These are phyloP conservation scores for Helicoverpa zea DNA, from an alignment of 1,140 invertebrate genomes.

Conservation along the genomic window DNA sequence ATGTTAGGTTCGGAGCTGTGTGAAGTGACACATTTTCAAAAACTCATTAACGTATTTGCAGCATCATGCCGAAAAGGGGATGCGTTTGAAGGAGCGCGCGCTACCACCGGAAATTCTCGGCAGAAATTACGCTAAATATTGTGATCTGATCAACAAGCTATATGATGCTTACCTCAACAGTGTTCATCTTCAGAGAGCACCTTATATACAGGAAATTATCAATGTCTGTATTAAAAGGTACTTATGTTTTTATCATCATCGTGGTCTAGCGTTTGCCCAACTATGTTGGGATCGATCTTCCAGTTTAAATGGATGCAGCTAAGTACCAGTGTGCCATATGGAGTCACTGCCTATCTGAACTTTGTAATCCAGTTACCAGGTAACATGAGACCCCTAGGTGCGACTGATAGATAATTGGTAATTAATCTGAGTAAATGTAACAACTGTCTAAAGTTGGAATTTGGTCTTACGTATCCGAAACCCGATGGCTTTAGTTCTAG, in stretches of 20 bases:
- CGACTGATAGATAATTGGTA: too few relatives aligned
- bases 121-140: slow-evolving; percentile 59
- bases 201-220: slow-evolving; percentile 61
- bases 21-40: too few relatives aligned
- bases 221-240: slow-evolving; percentile 64
- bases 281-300: neutral
- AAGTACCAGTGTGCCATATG: too few relatives aligned
- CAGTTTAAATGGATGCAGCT: too few relatives aligned
- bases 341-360: neutral
- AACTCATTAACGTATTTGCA: slow-evolving; percentile 32
- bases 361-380: neutral
- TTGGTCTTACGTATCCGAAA: too few relatives aligned
- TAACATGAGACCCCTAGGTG: too few relatives aligned
- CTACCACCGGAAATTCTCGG: slow-evolving; percentile 60
- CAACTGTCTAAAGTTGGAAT: too few relatives aligned
- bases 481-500: too few relatives aligned
- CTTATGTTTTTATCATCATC: neutral
- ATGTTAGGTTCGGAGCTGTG: too few relatives aligned
- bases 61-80: slow-evolving; percentile 57
- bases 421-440: too few relatives aligned
- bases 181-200: slow-evolving; percentile 61
- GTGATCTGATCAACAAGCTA: slow-evolving; percentile 61
- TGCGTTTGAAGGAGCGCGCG: slow-evolving; percentile 52
- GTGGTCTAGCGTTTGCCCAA: neutral
- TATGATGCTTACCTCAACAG: slow-evolving; percentile 62